These are phyloP conservation scores for Crenuchus spilurus DNA, from an alignment of 2,797 vertebrate species.

Conservation along the genomic window DNA sequence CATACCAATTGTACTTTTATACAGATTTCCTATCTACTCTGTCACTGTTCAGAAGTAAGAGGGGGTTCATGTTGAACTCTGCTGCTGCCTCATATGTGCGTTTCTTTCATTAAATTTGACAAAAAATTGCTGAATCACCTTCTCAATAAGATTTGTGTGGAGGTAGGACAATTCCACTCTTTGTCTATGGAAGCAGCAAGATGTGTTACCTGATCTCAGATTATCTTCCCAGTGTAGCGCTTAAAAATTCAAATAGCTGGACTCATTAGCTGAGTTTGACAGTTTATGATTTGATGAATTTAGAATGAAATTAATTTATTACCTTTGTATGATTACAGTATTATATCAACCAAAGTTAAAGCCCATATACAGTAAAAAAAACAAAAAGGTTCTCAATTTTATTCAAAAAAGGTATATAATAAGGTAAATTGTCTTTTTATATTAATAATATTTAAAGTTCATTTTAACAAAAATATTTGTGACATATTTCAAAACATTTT, in stretches of 20 bases:
- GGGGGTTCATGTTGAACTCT: conserved; percentile 28
- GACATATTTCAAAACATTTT: too few relatives aligned
- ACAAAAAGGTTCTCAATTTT: too few relatives aligned
- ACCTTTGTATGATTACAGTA: background rate
- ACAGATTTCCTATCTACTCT: background rate
- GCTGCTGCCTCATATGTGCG: conserved; percentile 23
- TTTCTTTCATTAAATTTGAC: conserved; percentile 55
- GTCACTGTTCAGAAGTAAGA: background rate
- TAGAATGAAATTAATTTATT: background rate
- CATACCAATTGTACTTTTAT: background rate
- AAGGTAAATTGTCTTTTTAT: too few relatives aligned
- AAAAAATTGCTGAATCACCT: conserved; percentile 63
- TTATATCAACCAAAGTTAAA: too few relatives aligned
- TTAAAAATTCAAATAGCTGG: background rate
- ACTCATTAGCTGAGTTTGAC: background rate
- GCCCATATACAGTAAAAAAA: too few relatives aligned
- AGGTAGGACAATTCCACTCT: conserved; percentile 61
- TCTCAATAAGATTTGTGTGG: conserved; percentile 55
- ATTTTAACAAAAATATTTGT: too few relatives aligned
- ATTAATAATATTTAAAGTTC: too few relatives aligned
- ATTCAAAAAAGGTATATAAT: too few relatives aligned
- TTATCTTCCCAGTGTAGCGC: background rate
- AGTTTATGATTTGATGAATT: background rate
- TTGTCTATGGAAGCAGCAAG: conserved; percentile 61
- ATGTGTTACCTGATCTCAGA: conserved; percentile 41